Conservation (phyloP, 2,888 invertebrate species). For the Hydroisotoma schaefferi region DNA sequence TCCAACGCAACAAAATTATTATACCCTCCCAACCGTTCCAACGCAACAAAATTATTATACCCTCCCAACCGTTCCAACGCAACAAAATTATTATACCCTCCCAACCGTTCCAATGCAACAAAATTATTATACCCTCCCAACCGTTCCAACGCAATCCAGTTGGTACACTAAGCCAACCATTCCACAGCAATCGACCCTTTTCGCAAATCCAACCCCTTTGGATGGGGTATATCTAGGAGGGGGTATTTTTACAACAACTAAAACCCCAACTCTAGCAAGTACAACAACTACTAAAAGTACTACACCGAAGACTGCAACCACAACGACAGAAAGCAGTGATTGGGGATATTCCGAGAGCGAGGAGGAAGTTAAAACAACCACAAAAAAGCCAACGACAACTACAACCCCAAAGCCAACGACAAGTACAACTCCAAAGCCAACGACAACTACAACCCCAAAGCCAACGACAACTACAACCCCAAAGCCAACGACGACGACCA, state of each 20-base stretch:
- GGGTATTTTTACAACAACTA: too few species aligned
- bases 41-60: too few species aligned
- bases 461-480: constrained; percentile 9
- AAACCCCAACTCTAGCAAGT: neutral
- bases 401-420: constrained; percentile 5
- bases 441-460: neutral
- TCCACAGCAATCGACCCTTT: constrained; percentile 8
- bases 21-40: too few species aligned
- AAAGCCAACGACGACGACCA: constrained; percentile 1
- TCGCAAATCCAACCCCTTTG: too few species aligned
- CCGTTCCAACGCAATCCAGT: too few species aligned
- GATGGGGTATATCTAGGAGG: too few species aligned
- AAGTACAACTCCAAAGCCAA: constrained; percentile 1
- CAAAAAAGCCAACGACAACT: neutral
- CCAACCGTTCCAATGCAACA: too few species aligned
- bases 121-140: too few species aligned
- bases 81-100: too few species aligned
- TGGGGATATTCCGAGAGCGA: constrained; percentile 1
- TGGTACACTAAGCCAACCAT: constrained; percentile 12
- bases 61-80: too few species aligned
- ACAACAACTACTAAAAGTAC: constrained; percentile 4
- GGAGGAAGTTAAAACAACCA: neutral
- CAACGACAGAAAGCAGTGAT: constrained; percentile 4
- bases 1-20: too few species aligned
- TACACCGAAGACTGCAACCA: neutral